Percentiles rank a stretch among this genome's conserved stretches.
phyloP scores from a whole-genome alignment of 2,888 invertebrate species.

The Panzeria rudis region DNA sequence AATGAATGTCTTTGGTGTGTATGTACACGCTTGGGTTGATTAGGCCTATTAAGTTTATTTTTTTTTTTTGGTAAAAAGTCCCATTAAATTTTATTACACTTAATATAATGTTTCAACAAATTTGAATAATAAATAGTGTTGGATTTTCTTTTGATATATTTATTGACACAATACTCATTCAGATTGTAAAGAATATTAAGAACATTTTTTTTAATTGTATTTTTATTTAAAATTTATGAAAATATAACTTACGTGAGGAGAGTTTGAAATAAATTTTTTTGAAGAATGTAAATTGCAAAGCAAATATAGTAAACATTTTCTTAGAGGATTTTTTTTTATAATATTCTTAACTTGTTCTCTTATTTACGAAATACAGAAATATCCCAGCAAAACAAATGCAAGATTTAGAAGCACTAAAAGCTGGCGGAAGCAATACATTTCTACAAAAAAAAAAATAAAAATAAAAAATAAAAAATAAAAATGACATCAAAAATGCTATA shows the following conservation, averaged over 20 bases:
- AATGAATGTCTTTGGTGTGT: not conserved
- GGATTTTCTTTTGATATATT: not conserved
- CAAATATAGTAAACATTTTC: not conserved
- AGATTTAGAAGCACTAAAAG: no score
- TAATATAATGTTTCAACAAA: not conserved
- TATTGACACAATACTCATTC: not conserved
- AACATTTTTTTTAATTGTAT: not conserved
- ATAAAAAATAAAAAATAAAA: no score
- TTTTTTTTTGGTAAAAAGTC: not conserved
- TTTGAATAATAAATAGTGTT: slow-evolving; percentile 20
- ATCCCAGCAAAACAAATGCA: no score
- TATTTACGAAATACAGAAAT: no score
- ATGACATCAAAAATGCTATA: no score
- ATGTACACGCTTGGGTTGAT: not conserved
- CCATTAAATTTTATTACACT: slow-evolving; percentile 35
- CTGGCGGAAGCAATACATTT: no score
- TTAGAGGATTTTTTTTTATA: no score
- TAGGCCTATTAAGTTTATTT: not conserved
- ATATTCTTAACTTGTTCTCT: no score
- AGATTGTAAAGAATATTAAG: not conserved
- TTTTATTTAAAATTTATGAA: not conserved
- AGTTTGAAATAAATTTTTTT: not conserved
- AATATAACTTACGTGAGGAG: not conserved
- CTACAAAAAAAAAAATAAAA: no score
- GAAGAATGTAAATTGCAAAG: not conserved